Percentiles rank a stretch among this genome's conserved stretches.
phyloP scores from a whole-genome alignment of 2,888 invertebrate species.

The Pterobdella sp. region DNA sequence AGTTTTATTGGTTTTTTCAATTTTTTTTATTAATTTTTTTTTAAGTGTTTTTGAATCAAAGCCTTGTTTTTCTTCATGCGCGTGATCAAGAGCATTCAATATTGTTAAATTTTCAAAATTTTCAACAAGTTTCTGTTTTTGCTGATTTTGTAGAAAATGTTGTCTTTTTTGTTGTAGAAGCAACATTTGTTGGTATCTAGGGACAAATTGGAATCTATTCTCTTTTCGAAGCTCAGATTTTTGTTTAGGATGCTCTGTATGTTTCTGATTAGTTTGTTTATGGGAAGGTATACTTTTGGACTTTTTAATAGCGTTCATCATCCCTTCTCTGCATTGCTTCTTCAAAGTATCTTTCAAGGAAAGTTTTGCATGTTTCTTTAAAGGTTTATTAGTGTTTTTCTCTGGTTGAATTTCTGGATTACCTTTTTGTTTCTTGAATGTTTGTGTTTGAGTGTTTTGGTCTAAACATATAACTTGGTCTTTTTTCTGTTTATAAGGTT shows the following conservation, averaged over 20 bases:
- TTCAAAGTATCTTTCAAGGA: not conserved
- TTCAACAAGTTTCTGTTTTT: not conserved
- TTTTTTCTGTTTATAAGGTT: not conserved
- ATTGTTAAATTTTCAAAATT: not conserved
- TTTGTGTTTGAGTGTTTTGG: not conserved
- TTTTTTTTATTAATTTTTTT: not conserved
- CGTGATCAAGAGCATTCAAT: not conserved
- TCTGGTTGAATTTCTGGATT: not conserved
- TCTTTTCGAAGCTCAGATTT: too few species aligned
- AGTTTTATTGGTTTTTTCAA: not conserved
- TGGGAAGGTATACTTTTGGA: not conserved
- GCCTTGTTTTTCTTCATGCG: not conserved
- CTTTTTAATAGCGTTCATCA: not conserved
- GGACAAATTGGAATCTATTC: not conserved
- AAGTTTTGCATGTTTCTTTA: not conserved
- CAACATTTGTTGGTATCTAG: not conserved
- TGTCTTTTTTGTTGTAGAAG: constrained; percentile 5
- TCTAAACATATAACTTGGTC: not conserved
- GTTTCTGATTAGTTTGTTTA: not conserved
- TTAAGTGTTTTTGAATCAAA: not conserved
- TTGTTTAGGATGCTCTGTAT: not conserved
- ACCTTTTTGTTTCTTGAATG: not conserved
- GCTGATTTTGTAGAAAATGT: not conserved
- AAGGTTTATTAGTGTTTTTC: not conserved
- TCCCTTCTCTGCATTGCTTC: not conserved